Evolutionary conservation across 2,797 vertebrate species (phyloP), one percentile per base, ranked within the genome.

Genomic region (Chrysocyon brachyurus): DNA sequence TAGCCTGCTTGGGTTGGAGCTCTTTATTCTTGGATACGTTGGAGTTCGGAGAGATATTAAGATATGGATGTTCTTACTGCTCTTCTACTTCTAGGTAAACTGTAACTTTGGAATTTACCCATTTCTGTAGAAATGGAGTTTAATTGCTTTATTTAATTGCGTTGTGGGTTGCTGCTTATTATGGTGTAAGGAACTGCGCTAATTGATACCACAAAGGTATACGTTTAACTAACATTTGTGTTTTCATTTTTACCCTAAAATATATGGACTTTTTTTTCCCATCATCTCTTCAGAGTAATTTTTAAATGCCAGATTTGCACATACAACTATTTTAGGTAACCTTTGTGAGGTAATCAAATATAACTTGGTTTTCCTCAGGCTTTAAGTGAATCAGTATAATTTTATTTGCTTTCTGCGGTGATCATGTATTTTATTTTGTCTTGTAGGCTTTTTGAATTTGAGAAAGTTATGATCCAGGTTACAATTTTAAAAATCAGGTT

Each of bases 11-110:
- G 89, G 87, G 78, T 90, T 83, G 64, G 86, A 95, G 95, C 88
- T 49, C 66, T 93, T 97, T 97, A 90, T 96, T 97, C 95, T 96
- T 87, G 36, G 97, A 17, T 94, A 75, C n/a, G 0, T 83, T 91
- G 96, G 96, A 95, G 90, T 93, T 94, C 14, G 33, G 78, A n/a
- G 87, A 93, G 87, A 96, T 91, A 73, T 11, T 91, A 94, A 97
- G 97, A 96, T 84, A 97, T 96, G 93, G 11, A 96, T 90, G 46
- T 98, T 21, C 81, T 98, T 26, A 24, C 91, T n/a, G 0, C 91
- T 84, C 93, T 98, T 95, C 98, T 99, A 17, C 64, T 98, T 97
- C 94, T 98, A 97, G 99, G 99, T 99, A 99, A 99, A 98, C 31
- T 36, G 14, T 77, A 33, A 49, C 46, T 91, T 92, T 82, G 49